Percentiles rank a stretch among this genome's conserved stretches.
Evolutionary conservation across 2,113 vertebrate genomes (phyloP).

Genomic region (Mellivora capensis): DNA sequence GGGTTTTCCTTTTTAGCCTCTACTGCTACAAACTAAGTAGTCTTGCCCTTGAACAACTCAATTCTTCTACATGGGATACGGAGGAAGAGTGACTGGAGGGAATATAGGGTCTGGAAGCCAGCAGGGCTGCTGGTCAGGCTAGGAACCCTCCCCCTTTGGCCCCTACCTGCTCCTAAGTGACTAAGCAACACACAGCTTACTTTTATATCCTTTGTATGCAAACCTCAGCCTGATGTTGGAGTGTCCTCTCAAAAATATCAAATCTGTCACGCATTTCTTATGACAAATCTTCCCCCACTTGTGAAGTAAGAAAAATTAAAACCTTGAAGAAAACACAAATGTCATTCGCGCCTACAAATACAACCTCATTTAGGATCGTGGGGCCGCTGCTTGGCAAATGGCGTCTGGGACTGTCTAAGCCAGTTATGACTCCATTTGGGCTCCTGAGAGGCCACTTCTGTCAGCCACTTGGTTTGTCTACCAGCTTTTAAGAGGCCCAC

Average conservation of each 20-base stretch:
- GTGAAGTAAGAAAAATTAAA: slow-evolving; percentile 48
- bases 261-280: not conserved
- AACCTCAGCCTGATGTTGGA: not conserved
- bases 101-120: not conserved
- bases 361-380: slow-evolving; percentile 44
- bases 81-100: not conserved
- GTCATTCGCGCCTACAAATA: slow-evolving; percentile 52
- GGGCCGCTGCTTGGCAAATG: slow-evolving; percentile 56
- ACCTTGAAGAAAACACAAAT: not conserved
- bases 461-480: slow-evolving; percentile 58
- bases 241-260: not conserved
- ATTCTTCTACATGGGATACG: not conserved
- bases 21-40: not conserved
- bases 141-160: rapidly evolving
- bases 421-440: slow-evolving; percentile 36
- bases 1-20: not conserved
- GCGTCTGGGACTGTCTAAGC: slow-evolving; percentile 53
- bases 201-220: not conserved
- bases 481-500: slow-evolving; percentile 50
- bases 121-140: not conserved
- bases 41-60: not conserved
- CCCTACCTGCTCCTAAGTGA: not conserved
- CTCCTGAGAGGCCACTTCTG: slow-evolving; percentile 44
- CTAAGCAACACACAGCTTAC: not conserved
- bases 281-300: slow-evolving; percentile 17